Conservation (phyloP, 1,140 invertebrate species). For the Camponotus floridanus region DNA sequence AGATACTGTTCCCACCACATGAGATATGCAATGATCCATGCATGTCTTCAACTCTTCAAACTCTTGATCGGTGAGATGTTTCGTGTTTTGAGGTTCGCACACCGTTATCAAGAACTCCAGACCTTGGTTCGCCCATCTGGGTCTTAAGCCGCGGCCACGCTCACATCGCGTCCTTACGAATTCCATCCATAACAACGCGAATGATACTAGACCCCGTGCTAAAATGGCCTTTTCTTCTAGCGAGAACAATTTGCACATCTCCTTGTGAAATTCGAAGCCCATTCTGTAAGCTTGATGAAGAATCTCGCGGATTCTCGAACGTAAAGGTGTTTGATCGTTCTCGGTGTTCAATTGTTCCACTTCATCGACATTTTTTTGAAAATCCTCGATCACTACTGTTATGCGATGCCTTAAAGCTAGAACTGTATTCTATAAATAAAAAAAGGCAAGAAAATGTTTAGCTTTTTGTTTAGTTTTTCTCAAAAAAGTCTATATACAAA, state of each 20-base stretch:
- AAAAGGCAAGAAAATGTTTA: background rate
- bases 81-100: conserved; percentile 93
- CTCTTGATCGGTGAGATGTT: conserved; percentile 90
- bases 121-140: conserved; percentile 94
- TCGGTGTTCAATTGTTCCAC: conserved; percentile 79
- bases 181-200: conserved; percentile 95
- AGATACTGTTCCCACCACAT: conserved; percentile 91
- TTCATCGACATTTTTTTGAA: conserved; percentile 86
- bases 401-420: conserved; percentile 89
- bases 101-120: conserved; percentile 94
- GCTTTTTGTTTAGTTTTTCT: conserved; percentile 24
- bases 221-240: conserved; percentile 83
- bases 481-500: conserved; percentile 10
- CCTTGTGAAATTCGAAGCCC: conserved; percentile 96
- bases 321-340: conserved; percentile 82
- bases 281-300: conserved; percentile 95
- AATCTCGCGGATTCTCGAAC: conserved; percentile 91
- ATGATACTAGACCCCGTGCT: conserved; percentile 88
- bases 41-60: conserved; percentile 91
- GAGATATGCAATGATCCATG: conserved; percentile 92
- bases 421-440: conserved; percentile 86
- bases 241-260: conserved; percentile 89
- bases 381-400: conserved; percentile 87
- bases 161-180: conserved; percentile 94
- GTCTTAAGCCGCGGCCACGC: conserved; percentile 92